A percentile compares a stretch with the other conserved stretches of the same genome.
These are phyloP conservation scores for Sinohyriopsis cumingii DNA, from an alignment of 2,888 invertebrate genomes.

Conservation along the genomic window DNA sequence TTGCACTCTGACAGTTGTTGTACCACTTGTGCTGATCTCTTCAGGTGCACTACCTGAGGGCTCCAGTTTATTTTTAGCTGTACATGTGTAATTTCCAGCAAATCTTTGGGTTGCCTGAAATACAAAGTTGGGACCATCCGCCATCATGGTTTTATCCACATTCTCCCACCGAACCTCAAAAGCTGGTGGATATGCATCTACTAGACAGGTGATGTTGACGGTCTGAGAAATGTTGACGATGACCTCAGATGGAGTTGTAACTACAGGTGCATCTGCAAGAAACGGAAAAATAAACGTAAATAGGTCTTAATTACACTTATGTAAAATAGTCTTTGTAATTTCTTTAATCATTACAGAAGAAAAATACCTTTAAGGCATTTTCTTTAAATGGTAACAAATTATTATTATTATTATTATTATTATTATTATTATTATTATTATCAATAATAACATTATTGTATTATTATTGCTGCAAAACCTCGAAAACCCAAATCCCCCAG, in stretches of 20 bases:
- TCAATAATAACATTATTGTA: too few species aligned
- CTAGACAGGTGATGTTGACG: conserved; percentile 44
- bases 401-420: too few species aligned
- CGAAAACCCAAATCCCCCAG: too few species aligned
- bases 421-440: too few species aligned
- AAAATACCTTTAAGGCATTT: too few species aligned
- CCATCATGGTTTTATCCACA: conserved; percentile 26
- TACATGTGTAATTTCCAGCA: conserved; percentile 58
- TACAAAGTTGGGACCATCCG: conserved; percentile 32
- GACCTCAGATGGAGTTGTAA: conserved; percentile 35
- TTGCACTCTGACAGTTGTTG: conserved; percentile 48
- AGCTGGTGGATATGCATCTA: conserved; percentile 53
- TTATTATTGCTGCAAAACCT: too few species aligned
- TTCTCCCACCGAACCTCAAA: conserved; percentile 49
- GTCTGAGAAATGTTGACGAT: conserved; percentile 39
- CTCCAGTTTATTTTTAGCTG: conserved; percentile 43
- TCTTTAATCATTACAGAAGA: too few species aligned
- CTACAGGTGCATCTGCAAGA: conserved; percentile 52
- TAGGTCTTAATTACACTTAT: neutral
- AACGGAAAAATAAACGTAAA: neutral
- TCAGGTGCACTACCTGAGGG: conserved; percentile 42
- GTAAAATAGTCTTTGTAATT: too few species aligned
- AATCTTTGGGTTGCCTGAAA: conserved; percentile 34
- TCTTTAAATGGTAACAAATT: too few species aligned
- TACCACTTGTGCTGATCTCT: conserved; percentile 33